A percentile compares a stretch with the other conserved stretches of the same genome.
phyloP scores from a whole-genome alignment of 2,113 vertebrate genomes.

The Cephalopterus ornatus region DNA sequence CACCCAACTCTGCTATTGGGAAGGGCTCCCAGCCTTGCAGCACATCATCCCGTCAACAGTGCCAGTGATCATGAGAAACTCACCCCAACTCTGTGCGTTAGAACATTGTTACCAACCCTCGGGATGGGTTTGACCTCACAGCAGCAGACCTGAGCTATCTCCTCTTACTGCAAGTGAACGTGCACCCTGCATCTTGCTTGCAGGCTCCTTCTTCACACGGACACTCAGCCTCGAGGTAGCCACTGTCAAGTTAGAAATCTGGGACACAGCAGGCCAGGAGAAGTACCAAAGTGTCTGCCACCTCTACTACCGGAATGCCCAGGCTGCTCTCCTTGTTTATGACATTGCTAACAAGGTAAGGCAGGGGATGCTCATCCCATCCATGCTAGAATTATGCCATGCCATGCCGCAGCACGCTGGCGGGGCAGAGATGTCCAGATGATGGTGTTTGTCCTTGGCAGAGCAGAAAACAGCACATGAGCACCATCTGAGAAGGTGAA shows the following conservation, averaged over 20 bases:
- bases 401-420: not conserved
- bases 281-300: constrained; percentile 83
- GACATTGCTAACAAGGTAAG: constrained; percentile 78
- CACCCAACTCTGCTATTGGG: not conserved
- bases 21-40: not conserved
- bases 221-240: constrained; percentile 20
- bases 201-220: constrained; percentile 81
- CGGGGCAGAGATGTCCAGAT: not conserved
- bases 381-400: accelerated
- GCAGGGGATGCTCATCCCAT: not conserved
- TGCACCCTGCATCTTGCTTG: not conserved
- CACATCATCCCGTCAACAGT: too few relatives aligned
- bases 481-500: not conserved
- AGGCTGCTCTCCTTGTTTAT: constrained; percentile 74
- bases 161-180: not conserved
- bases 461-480: not conserved
- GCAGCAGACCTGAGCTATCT: not conserved
- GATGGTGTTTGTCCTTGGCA: not conserved
- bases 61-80: not conserved
- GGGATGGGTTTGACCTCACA: not conserved
- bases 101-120: accelerated
- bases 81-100: accelerated
- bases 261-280: constrained; percentile 85
- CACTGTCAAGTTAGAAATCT: constrained; percentile 77
- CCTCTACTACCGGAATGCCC: constrained; percentile 79